phyloP scores from a whole-genome alignment of 2,888 invertebrate species.

The Acrocera orbiculus region DNA sequence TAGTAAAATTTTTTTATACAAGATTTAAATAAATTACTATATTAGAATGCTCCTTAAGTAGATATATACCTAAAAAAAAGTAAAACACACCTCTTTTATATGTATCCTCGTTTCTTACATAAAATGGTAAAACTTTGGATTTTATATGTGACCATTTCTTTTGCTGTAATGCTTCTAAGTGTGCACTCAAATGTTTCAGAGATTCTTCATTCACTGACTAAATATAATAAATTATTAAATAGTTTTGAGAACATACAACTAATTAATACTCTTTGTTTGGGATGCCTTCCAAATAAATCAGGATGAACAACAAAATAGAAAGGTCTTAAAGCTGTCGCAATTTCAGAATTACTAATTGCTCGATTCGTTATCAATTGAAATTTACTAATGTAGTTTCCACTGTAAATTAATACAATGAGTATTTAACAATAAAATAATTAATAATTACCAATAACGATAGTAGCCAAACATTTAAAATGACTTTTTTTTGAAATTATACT shows the following conservation, averaged over 20 bases:
- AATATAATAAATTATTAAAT: neutral
- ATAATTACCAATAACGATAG: too few species aligned
- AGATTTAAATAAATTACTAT: too few species aligned
- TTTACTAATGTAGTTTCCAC: too few species aligned
- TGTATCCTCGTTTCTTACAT: constrained; percentile 38
- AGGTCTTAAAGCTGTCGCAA: constrained; percentile 77
- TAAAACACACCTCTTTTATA: constrained; percentile 1
- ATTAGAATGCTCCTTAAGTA: too few species aligned
- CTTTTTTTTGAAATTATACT: too few species aligned
- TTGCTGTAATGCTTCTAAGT: constrained; percentile 57
- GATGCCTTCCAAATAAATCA: constrained; percentile 83
- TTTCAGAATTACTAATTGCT: constrained; percentile 65
- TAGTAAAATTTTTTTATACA: too few species aligned
- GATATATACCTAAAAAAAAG: too few species aligned
- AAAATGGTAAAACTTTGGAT: constrained; percentile 55
- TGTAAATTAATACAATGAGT: too few species aligned
- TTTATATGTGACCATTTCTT: constrained; percentile 37
- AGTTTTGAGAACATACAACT: constrained; percentile 14
- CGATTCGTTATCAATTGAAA: too few species aligned
- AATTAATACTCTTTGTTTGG: constrained; percentile 75
- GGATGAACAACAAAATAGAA: constrained; percentile 94
- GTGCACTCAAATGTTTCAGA: constrained; percentile 68
- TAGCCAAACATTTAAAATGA: too few species aligned
- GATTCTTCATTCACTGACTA: constrained; percentile 81
- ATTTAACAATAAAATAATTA: too few species aligned